Base-by-base conservation (phyloP, 2,888 invertebrate genomes). In the Cataglyphis cursor region DNA sequence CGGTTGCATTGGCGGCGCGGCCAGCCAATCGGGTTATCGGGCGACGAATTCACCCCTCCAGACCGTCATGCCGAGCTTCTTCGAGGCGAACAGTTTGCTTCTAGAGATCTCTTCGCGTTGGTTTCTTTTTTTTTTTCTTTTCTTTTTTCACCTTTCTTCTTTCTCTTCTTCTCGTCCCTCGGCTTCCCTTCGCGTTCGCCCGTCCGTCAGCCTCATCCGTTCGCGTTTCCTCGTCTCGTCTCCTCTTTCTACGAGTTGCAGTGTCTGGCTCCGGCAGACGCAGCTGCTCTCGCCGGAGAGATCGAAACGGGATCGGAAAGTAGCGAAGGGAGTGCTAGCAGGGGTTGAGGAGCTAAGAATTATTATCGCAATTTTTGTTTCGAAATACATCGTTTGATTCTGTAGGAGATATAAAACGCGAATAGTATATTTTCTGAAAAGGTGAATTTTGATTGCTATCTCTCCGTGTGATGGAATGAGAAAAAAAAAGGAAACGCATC, bases 1-100 rank as follows among this genome's bases (percentile, higher is more conserved):
- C 85, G 81, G 90, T 89, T 92, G 92, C 92, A 93, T 93, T 93
- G 93, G 93, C 90, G 92, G 92, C 87, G 85, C 83, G 81, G 78
- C 88, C 90, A 89, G 88, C 93, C 93, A 94, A 94, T 93, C 92
- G 92, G 90, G 88, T 92, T 92, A 92, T 90, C 90, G 90, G 85
- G 83, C 91, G 90, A 91, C 90, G 89, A 92, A 92, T 91, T 91
- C 90, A 89, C 85, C 91, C 91, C 92, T 91, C 93, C 92, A 91
- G 89, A 76, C 82, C 84, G 78, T 84, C 54, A 78, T 44, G 80
- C 64, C 85, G 87, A 87, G 89, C 87, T 82, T 78, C 78, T 70
- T 81, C 89, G 85, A 90, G 88, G 87, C 88, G 90, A 88, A 86
- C 91, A 89, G 91, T 92, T 91, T 91, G 89, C 92, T 92, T 92